phyloP scores from a whole-genome alignment of 2,113 vertebrate species.

The Sinocyclocheilus grahami region DNA sequence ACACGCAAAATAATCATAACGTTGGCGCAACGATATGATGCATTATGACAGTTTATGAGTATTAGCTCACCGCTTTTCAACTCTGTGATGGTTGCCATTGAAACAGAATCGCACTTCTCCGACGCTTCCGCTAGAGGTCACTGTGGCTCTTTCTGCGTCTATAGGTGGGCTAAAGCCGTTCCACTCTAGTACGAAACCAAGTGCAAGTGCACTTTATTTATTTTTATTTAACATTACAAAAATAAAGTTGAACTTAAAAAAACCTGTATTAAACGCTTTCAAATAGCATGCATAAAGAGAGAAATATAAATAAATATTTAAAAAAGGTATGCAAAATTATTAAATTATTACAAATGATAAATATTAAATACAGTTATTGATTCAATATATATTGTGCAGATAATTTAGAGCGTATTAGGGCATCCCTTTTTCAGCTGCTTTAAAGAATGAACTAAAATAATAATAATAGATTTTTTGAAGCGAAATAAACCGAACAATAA shows the following conservation, averaged over 20 bases:
- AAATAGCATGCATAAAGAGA: neutral
- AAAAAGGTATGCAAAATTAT: too few species aligned
- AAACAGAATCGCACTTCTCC: conserved; percentile 13
- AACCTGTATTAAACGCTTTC: neutral
- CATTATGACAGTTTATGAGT: neutral
- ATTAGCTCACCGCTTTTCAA: conserved; percentile 75
- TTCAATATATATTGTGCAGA: neutral
- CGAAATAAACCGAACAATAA: too few species aligned
- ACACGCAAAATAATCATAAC: neutral
- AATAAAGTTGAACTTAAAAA: neutral
- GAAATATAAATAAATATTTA: neutral
- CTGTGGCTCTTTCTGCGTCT: neutral
- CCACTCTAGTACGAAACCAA: neutral
- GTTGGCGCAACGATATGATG: neutral
- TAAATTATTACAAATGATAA: too few species aligned
- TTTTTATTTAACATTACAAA: neutral
- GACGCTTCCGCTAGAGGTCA: conserved; percentile 35
- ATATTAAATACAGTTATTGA: too few species aligned
- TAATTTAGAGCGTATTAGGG: neutral
- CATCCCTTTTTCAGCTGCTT: neutral
- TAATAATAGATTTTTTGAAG: too few species aligned
- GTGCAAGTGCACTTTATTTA: neutral
- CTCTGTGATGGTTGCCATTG: conserved; percentile 77
- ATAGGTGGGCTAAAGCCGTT: neutral
- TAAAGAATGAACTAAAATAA: too few species aligned